Conservation (phyloP, 2,888 invertebrate species). For the Agrilus biguttatus region DNA sequence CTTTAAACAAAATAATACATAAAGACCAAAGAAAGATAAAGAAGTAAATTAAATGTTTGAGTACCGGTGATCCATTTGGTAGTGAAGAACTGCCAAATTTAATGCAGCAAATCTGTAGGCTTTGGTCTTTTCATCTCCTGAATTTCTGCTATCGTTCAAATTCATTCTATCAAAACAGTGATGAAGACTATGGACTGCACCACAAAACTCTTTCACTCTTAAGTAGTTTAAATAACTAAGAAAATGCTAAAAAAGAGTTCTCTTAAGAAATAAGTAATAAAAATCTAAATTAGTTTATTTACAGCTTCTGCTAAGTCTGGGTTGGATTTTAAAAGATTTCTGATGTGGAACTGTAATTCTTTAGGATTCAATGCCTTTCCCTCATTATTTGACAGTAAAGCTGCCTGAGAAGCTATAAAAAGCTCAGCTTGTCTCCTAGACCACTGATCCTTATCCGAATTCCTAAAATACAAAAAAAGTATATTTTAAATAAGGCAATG, state of each 20-base stretch:
- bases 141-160: conserved; percentile 32
- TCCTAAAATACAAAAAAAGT: conserved; percentile 13
- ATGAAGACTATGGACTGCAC: conserved; percentile 62
- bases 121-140: conserved; percentile 39
- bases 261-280: conserved; percentile 2
- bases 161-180: conserved; percentile 65
- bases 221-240: conserved; percentile 81
- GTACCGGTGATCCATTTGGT: conserved; percentile 65
- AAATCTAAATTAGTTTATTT: conserved; percentile 25
- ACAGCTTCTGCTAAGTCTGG: conserved; percentile 73
- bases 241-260: conserved; percentile 55
- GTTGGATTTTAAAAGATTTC: conserved; percentile 57
- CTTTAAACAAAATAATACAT: conserved; percentile 32
- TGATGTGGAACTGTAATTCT: conserved; percentile 60
- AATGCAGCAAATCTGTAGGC: conserved; percentile 78
- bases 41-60: neutral
- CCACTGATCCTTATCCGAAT: conserved; percentile 53
- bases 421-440: conserved; percentile 80
- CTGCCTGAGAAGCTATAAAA: conserved; percentile 77
- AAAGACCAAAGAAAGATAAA: conserved; percentile 1
- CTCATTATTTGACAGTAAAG: conserved; percentile 68
- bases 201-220: conserved; percentile 75
- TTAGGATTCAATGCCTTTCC: conserved; percentile 61
- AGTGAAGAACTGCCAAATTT: conserved; percentile 80
- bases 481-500: neutral